Base-by-base conservation (phyloP, 2,888 invertebrate genomes). In the Smittia aterrima region DNA sequence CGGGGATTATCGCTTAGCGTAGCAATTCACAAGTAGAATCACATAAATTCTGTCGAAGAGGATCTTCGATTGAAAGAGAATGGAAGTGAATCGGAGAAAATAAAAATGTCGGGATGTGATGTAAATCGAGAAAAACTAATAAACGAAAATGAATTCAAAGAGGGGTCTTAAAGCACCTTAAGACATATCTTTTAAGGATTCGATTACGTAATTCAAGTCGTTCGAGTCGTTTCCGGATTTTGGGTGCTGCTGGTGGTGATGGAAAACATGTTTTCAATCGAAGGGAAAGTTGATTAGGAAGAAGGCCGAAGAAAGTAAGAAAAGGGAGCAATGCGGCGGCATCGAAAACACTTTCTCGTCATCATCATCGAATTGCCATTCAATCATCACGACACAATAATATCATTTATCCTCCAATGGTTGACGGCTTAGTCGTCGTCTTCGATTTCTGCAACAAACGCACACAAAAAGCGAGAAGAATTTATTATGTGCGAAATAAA, bases 401-500 rank as follows among this genome's bases (percentile, higher is more conserved):
- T 47, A 47, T 47, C 47, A 47, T 47, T 47, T 47, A 47, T 47
- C 3, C 13, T 3, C 38, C 38, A 38, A 4, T n/a, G n/a, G n/a
- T n/a, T n/a, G n/a, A n/a, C n/a, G n/a, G n/a, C n/a, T n/a, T n/a
- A 4, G 11, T 38, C 38, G 38, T 38, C 38, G 38, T 38, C 38
- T 38, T 11, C 38, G n/a, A n/a, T n/a, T n/a, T 38, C 9, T 38
- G 9, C 38, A 7, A 47, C 47, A 38, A 38, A 9, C 47, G 13
- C 4, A 47, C 38, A 53, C 3, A 58, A 22, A 6, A 58, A 20
- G 20, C 13, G 9, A 22, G 3, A 58, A 16, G 22, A 71, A 71
- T 71, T 71, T 71, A 71, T 71, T 71, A 32, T 71, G 54, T 71
- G 70, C 32, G 70, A 54, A 71, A 53, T 47, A 71, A 54, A 71